Evolutionary conservation across 2,797 vertebrate genomes (phyloP).

Genomic region (Oryzias sinensis): DNA sequence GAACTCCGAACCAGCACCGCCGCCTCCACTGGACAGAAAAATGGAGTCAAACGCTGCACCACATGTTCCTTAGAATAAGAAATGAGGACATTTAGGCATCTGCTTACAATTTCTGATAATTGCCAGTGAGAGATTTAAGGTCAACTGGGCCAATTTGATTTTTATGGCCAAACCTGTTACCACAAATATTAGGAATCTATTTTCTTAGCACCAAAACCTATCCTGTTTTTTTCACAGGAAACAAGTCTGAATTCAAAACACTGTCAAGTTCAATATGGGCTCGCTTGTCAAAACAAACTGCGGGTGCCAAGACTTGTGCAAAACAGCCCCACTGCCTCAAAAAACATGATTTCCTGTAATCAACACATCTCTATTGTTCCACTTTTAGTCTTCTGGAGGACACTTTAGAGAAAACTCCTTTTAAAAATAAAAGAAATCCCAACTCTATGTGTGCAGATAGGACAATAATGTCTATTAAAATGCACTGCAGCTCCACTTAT

Average conservation of each 20-base stretch:
- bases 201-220: slow-evolving; percentile 48
- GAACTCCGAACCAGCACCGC: slow-evolving; percentile 10
- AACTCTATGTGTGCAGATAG: no score
- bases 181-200: slow-evolving; percentile 72
- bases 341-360: no score
- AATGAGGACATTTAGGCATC: slow-evolving; percentile 83
- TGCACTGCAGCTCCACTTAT: no score
- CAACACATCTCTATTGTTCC: no score
- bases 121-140: slow-evolving; percentile 89
- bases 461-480: no score
- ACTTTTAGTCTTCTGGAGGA: no score
- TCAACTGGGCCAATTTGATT: slow-evolving; percentile 93
- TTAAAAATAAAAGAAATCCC: no score
- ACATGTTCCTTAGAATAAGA: slow-evolving; percentile 85
- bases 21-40: slow-evolving; percentile 27
- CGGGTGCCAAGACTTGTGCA: slow-evolving; percentile 50
- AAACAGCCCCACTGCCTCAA: slow-evolving; percentile 20
- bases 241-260: slow-evolving; percentile 82
- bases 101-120: slow-evolving; percentile 96
- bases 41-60: slow-evolving; percentile 58
- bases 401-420: no score
- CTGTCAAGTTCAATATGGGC: slow-evolving; percentile 86
- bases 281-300: slow-evolving; percentile 83
- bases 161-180: slow-evolving; percentile 87
- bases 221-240: slow-evolving; percentile 83